These are phyloP conservation scores for human (Homo sapiens) DNA, from an alignment of 2,113 vertebrate genomes.

Conservation along the genomic window DNA sequence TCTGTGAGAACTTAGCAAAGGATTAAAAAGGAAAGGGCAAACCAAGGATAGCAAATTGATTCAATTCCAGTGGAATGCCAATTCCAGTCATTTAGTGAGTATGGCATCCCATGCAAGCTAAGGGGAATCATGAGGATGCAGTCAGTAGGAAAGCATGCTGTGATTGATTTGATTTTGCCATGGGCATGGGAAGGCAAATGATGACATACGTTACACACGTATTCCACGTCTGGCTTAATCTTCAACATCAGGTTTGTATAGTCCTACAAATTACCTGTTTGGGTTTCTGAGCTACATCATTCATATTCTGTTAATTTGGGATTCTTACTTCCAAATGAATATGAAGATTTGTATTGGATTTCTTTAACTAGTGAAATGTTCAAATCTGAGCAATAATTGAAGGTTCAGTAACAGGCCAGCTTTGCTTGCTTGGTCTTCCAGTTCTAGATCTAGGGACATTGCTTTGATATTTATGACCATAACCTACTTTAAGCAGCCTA, in stretches of 20 bases:
- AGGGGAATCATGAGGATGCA: neutral
- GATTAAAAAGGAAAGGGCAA: constrained; percentile 34
- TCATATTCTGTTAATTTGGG: neutral
- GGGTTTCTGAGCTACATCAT: neutral
- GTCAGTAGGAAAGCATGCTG: neutral
- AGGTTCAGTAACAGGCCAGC: neutral
- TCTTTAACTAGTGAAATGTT: neutral
- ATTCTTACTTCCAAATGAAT: neutral
- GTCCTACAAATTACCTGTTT: neutral
- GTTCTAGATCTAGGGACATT: neutral
- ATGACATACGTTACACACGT: neutral
- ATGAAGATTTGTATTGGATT: too few species aligned
- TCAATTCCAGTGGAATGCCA: constrained; percentile 19
- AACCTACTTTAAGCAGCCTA: neutral
- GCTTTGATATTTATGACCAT: neutral
- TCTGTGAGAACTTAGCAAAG: constrained; percentile 36
- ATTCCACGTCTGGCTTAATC: neutral
- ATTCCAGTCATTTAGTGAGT: constrained; percentile 32
- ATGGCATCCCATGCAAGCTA: neutral
- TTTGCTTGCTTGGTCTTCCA: neutral
- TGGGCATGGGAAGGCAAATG: neutral
- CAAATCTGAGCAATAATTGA: neutral
- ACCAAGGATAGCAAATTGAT: constrained; percentile 45
- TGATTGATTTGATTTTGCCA: neutral
- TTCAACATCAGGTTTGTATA: neutral